Conservation (phyloP, 2,113 vertebrate species). For the Bolborhynchus lineola region DNA sequence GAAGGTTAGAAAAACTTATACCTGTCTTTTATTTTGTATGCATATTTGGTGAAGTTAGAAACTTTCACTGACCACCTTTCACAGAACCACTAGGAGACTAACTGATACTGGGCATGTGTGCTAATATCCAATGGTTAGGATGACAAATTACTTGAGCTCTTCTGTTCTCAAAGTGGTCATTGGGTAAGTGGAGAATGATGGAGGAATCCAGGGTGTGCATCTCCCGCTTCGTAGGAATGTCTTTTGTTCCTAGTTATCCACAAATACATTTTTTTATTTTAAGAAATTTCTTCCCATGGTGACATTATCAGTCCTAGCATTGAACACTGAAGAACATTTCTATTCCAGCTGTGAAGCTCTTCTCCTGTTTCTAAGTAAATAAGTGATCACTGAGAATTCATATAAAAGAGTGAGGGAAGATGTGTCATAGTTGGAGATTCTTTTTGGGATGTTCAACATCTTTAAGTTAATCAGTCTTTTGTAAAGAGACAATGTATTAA, state of each 20-base stretch:
- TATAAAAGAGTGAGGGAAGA: background rate
- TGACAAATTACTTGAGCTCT: background rate
- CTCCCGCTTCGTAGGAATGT: background rate
- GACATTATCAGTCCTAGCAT: background rate
- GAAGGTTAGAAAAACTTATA: background rate
- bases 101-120: background rate
- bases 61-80: background rate
- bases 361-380: background rate
- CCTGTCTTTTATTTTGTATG: background rate
- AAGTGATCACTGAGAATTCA: background rate
- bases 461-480: background rate
- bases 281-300: background rate
- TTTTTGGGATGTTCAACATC: accelerated
- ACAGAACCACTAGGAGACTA: background rate
- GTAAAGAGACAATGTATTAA: background rate
- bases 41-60: background rate
- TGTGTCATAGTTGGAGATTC: background rate
- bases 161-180: background rate
- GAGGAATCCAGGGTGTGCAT: background rate
- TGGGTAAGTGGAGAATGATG: background rate
- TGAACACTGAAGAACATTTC: background rate
- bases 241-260: background rate
- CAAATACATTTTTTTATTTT: background rate
- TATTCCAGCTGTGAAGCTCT: background rate
- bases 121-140: background rate